Base-by-base conservation (phyloP, 2,888 invertebrate species). In the Mimachlamys varia region DNA sequence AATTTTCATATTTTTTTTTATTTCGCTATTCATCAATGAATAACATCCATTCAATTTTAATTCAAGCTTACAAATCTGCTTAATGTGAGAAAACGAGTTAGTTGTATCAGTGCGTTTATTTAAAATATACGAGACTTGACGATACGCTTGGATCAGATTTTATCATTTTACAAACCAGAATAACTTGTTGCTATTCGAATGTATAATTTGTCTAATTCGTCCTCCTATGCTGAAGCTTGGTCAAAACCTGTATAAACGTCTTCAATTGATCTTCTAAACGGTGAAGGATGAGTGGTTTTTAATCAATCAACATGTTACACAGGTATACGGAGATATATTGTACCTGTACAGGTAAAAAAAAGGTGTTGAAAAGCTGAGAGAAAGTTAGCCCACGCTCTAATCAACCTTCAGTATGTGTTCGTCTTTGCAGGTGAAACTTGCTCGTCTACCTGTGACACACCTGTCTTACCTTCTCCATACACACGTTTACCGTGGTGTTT, bases 281-380 rank as follows among this genome's bases (percentile, higher is more conserved):
- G 76, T 27, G 76, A 76, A 33, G 76, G 76, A 76, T 76, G 76
- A 76, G 27, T 76, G 76, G 27, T 33, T 76, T 12, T 1, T 22
- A 33, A 76, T 76, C 76, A 76, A 76, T 76, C 76, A 76, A 33
- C 12, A n/a, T n/a, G 17, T 53, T 53, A 53, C 58, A 22, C 58
- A 7, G 58, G 27, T 76, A 12, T 76, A 27, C 33, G 10, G 19
- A n/a, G 76, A 76, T 22, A 62, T 62, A 62, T 62, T 62, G 17
- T 76, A 33, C 76, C 33, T 76, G 33, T 10, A 76, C 76, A 76
- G 76, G 76, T 76, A n/a, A 58, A 76, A 76, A 76, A 76, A 76
- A 76, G 27, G 76, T 76, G 76, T 76, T 76, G 76, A 76, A 76
- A 76, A 33, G 76, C 76, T 15, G 76, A 76, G 58, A 58, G 58